Base-by-base conservation (phyloP, 2,797 vertebrate genomes). In the Anolis apletophallus region DNA sequence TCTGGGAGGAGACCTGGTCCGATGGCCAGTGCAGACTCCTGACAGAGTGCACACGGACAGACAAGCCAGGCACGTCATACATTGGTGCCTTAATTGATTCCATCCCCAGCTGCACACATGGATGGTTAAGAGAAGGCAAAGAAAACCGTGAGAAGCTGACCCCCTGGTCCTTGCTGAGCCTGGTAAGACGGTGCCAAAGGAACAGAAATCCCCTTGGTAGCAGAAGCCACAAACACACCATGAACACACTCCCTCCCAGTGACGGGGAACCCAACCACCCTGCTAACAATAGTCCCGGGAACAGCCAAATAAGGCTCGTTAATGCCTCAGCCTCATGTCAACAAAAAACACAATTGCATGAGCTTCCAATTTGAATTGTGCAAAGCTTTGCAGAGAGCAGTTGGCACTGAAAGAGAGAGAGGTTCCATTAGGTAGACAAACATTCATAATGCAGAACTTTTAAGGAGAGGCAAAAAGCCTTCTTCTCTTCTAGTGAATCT, bases 291-390 rank as follows among this genome's bases (percentile, higher is more conserved):
- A 81, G 85, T 54, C 71, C 69, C 7, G 36, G 86, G 80, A 78
- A 87, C 86, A 72, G 64, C 80, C 86, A 82, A 83, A 78, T 87
- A 78, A 87, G 80, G 80, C 54, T 77, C 32, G 77, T 82, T 50
- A 69, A 82, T 69, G 32, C 64, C 73, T 71, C 54, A 32, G 57
- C 67, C 55, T 10, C 52, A 73, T 40, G 55, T 78, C 80, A 77
- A 82, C 67, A 85, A 55, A 88, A 88, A 85, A 78, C 54, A 81
- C 83, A 76, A 57, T 76, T 52, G 21, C 77, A 61, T 2, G 67
- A 85, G 34, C 68, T 57, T 74, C 57, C 1, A 5, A 71, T 59
- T 69, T 40, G 69, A 74, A 61, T 75, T 34, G 50, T 50, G 73
- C 71, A 85, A 80, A 73, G 77, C 26, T 81, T 81, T 81, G 46